Conservation (phyloP, 2,888 invertebrate genomes). For the Trichopoda pennipes region DNA sequence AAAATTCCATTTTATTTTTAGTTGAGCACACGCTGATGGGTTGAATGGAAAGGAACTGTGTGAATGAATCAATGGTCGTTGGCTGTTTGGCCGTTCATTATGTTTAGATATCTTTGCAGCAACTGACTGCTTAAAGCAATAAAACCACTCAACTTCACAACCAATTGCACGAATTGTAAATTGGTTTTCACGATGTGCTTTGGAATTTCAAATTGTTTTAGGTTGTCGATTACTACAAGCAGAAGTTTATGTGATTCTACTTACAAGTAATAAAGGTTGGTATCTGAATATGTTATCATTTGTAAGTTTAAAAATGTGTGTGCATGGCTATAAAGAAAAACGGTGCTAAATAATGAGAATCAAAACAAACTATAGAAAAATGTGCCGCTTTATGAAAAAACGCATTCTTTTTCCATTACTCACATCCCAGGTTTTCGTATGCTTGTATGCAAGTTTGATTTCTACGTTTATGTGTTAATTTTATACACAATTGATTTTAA, state of each 20-base stretch:
- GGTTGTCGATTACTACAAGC: conserved; percentile 49
- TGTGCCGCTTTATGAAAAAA: conserved; percentile 64
- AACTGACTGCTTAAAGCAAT: conserved; percentile 54
- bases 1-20: conserved; percentile 52
- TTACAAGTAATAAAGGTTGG: conserved; percentile 10
- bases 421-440: background rate
- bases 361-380: conserved; percentile 70
- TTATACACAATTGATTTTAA: background rate
- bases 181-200: conserved; percentile 53
- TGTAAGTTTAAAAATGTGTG: conserved; percentile 16
- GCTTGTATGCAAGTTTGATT: background rate
- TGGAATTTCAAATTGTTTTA: conserved; percentile 60
- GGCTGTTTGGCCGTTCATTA: conserved; percentile 9
- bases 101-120: conserved; percentile 36
- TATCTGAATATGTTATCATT: background rate
- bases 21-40: conserved; percentile 9
- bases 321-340: conserved; percentile 63
- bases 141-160: conserved; percentile 13
- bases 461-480: background rate
- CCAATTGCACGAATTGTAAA: conserved; percentile 50
- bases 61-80: conserved; percentile 27
- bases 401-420: conserved; percentile 32
- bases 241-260: conserved; percentile 24
- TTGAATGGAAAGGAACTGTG: conserved; percentile 20
- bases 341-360: conserved; percentile 69